These are phyloP conservation scores for Phaethon lepturus DNA, from an alignment of 2,113 vertebrate genomes.

Conservation along the genomic window DNA sequence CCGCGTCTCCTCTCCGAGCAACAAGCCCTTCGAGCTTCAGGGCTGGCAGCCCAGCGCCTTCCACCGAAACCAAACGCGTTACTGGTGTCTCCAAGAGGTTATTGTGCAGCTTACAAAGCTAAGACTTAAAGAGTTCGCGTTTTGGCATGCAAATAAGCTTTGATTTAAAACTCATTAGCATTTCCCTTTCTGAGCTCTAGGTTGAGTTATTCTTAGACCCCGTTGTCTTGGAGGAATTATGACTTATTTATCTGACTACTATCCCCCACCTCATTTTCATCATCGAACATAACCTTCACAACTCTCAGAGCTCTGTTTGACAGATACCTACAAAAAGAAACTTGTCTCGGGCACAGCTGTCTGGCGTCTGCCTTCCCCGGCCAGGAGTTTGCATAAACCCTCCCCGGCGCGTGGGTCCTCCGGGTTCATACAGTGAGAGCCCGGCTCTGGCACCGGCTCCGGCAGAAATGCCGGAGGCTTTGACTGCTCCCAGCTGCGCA, in stretches of 20 bases:
- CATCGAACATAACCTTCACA: neutral
- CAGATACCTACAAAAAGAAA: neutral
- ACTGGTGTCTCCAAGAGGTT: neutral
- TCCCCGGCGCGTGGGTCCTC: neutral
- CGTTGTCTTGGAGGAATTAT: neutral
- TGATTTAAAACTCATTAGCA: constrained; percentile 18
- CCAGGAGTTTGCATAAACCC: neutral
- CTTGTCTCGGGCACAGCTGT: neutral
- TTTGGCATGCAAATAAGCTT: constrained; percentile 34
- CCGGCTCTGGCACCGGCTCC: neutral
- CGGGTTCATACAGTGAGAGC: neutral
- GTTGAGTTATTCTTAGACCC: constrained; percentile 32
- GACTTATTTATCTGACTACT: neutral
- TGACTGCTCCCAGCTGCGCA: neutral
- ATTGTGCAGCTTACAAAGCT: neutral
- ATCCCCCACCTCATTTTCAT: neutral
- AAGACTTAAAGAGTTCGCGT: neutral
- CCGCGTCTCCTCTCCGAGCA: fast-evolving
- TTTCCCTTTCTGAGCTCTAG: neutral
- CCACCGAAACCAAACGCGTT: neutral
- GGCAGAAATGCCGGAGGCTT: neutral
- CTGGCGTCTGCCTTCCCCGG: neutral
- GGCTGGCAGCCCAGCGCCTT: neutral
- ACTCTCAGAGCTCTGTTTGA: neutral
- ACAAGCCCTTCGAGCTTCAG: neutral